Percentiles rank a stretch among this genome's conserved stretches.
phyloP scores from a whole-genome alignment of 2,888 invertebrate species.

The Argyresthia albistria region DNA sequence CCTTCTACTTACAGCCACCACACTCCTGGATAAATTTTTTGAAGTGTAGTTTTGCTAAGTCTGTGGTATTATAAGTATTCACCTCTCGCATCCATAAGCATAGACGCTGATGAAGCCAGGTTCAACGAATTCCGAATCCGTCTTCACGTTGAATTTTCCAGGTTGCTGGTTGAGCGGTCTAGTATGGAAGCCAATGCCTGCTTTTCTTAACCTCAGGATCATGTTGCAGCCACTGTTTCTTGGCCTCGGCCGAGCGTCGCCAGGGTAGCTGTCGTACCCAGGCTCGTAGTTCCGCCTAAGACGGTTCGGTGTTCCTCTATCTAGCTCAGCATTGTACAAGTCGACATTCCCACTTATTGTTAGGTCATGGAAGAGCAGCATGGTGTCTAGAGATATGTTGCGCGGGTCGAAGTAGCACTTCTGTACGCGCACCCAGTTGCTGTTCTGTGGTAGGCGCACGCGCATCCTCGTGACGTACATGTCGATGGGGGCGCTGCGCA shows the following conservation, averaged over 20 bases:
- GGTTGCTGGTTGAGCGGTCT: slow-evolving; percentile 78
- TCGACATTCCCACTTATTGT: slow-evolving; percentile 85
- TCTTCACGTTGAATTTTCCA: slow-evolving; percentile 81
- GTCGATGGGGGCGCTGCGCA: slow-evolving; percentile 75
- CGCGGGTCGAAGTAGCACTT: slow-evolving; percentile 82
- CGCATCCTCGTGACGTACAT: slow-evolving; percentile 81
- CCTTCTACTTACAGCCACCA: too few relatives aligned
- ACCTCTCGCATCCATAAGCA: slow-evolving; percentile 83
- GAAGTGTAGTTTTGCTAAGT: too few relatives aligned
- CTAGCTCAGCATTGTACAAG: slow-evolving; percentile 59
- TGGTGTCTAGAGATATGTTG: slow-evolving; percentile 82
- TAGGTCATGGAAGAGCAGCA: slow-evolving; percentile 83
- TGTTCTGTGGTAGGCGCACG: slow-evolving; percentile 77
- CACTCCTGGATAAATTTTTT: too few relatives aligned
- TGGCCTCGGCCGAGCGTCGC: slow-evolving; percentile 36
- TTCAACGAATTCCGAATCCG: slow-evolving; percentile 87
- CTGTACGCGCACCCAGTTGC: slow-evolving; percentile 81
- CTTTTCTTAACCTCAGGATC: slow-evolving; percentile 82
- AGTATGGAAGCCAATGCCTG: slow-evolving; percentile 85
- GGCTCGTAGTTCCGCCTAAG: slow-evolving; percentile 49
- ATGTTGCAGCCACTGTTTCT: slow-evolving; percentile 78
- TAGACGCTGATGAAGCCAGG: slow-evolving; percentile 90
- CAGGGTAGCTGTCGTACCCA: slow-evolving; percentile 29
- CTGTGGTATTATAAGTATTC: too few relatives aligned
- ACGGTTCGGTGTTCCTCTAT: slow-evolving; percentile 35